phyloP scores from a whole-genome alignment of 2,113 vertebrate species.

The Mastomys natalensis region DNA sequence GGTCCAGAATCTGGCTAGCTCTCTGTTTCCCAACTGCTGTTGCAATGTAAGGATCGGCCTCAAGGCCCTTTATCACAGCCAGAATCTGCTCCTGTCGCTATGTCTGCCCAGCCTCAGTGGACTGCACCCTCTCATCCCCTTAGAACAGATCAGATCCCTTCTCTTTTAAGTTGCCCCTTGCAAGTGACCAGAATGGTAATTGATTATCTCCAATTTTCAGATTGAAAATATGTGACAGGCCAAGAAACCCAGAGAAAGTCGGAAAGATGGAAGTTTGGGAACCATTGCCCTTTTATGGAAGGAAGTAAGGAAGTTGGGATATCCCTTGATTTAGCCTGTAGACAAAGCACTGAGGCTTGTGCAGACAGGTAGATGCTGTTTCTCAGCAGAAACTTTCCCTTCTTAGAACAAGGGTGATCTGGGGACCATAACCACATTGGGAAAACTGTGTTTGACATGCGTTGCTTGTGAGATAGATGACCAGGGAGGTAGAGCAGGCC shows the following conservation, averaged over 20 bases:
- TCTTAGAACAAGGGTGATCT: background rate
- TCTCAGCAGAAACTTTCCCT: slow-evolving; percentile 27
- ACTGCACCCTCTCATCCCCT: background rate
- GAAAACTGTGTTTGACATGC: background rate
- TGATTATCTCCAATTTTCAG: background rate
- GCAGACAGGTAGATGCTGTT: background rate
- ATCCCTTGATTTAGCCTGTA: background rate
- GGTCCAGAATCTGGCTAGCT: background rate
- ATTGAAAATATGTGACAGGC: background rate
- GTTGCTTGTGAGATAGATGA: slow-evolving; percentile 12
- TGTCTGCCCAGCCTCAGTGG: background rate
- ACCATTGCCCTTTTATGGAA: background rate
- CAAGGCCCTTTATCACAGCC: background rate
- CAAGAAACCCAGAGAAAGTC: background rate
- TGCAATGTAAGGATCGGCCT: background rate
- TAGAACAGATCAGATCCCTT: background rate
- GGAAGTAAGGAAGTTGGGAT: background rate
- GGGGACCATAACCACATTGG: background rate
- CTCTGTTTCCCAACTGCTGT: background rate
- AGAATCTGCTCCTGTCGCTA: no score
- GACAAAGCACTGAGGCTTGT: background rate
- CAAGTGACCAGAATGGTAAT: no score
- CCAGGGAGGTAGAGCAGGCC: background rate
- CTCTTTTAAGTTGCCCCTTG: background rate
- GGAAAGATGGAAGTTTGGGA: background rate